Evolutionary conservation across 2,888 invertebrate genomes (phyloP), one percentile per base, ranked within the genome.

Genomic region (Drosophila testacea): DNA sequence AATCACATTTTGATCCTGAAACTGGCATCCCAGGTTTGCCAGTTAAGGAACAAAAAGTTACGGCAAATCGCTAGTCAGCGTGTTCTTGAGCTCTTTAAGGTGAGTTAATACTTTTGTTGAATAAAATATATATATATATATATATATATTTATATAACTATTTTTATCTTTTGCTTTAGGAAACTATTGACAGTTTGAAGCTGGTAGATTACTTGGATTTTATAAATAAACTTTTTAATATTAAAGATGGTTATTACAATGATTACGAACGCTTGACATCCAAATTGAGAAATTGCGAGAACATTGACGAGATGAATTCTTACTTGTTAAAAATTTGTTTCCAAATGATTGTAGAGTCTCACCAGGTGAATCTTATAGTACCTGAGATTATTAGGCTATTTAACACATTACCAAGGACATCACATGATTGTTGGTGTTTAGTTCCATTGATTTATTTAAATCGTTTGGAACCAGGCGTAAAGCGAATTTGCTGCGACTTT

Each of bases 171-270:
- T 6, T 34, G 6, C 38, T 54, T 2, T 9, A 83, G 56, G 4
- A n/a, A 3, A 63, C 65, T 10, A 83, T 91, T 16, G 51, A 71
- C 0, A 41, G 30, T 0, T 76, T 91, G 60, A 36, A 61, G 6
- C 44, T 91, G 16, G 11, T 55, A 5, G 89, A 92, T 46, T 90
- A 90, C 67, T 57, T 90, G 16, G 63, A 63, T 0, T 83, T 91
- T 9, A 57, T 91, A n/a, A 90, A 91, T 44, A 73, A 81, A 0
- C 63, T 91, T 2, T 89, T 81, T 44, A 92, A 88, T 39, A 44
- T 73, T 1, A 72, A 70, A 1, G 91, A 91, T 66, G 2, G 6
- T 4, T 77, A 36, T 39, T 77, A 36, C 39, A 1, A 0, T 0
- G 78, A 73, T 9, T 6, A 52, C 22, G 0, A 59, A 6, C 64